Base-by-base conservation (phyloP, 2,113 vertebrate species). In the Xenopus borealis region DNA sequence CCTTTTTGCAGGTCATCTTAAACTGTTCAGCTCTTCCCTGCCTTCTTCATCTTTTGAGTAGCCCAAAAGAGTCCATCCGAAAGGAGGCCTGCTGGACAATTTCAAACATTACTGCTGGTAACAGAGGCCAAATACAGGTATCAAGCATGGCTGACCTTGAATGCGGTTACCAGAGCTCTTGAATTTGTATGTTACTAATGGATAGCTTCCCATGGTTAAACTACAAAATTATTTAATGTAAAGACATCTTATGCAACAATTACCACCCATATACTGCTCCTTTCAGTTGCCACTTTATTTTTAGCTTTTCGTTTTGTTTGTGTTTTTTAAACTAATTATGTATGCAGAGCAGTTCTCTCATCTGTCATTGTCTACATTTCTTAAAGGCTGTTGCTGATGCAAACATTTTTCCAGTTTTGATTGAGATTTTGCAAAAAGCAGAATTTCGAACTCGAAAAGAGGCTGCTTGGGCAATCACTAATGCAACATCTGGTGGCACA, bases 11-110 rank as follows among this genome's bases (percentile, higher is more conserved):
- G 97, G 97, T 99, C 81, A 98, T 99, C 79, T 88, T 99, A 78
- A 99, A 98, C 88, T 99, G 97, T 84, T 98, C 97, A 0, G 97
- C 97, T 64, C 89, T 99, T 71, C 97, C 97, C 68, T 98, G 97
- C 80, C 94, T 99, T 70, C 93, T 98, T 40, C 97, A 99, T 83
- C 92, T 99, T 40, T 87, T 99, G 83, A 98, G 97, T 82, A 98
- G 95, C 12, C 94, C 95, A 79, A 99, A 98, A 85, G 97, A 98
- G 78, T 99, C 97, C 27, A 99, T 99, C 78, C 92, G 96, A 78
- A 99, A 99, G 85, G 97, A 99, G 84, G 97, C 97, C 0, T 99
- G 97, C 84, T 99, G 97, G 97, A 99, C 97, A 73, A 97, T 99
- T 84, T 99, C 97, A 30, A 99, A 99, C 78, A 98, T 99, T 87